Evolutionary conservation across 2,113 vertebrate species (phyloP).

Genomic region (Chaetops frenatus): DNA sequence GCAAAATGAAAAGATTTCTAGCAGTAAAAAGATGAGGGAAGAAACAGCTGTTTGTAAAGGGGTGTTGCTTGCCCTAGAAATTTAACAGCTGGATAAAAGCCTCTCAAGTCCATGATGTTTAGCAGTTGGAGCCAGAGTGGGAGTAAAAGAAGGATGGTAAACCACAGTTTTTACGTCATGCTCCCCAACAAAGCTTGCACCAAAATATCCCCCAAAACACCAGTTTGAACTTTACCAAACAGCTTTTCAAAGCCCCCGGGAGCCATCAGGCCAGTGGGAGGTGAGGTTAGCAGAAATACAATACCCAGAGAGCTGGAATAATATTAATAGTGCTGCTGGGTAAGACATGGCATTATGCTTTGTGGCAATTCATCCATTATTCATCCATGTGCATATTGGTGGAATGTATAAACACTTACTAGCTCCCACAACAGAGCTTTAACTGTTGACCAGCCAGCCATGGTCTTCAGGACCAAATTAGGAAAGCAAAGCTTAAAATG

Average conservation of each 20-base stretch:
- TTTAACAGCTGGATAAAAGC: neutral
- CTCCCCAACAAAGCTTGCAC: neutral
- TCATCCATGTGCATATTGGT: neutral
- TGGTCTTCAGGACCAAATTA: neutral
- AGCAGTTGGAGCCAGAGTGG: neutral
- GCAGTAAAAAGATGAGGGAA: neutral
- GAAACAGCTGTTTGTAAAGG: neutral
- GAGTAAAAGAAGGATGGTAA: neutral
- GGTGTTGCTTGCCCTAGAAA: neutral
- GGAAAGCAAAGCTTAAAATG: neutral
- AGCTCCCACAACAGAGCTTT: neutral
- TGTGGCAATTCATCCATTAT: neutral
- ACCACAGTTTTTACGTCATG: neutral
- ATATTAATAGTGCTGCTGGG: neutral
- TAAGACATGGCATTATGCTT: conserved; percentile 6
- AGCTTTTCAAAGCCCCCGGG: neutral
- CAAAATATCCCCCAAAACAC: neutral
- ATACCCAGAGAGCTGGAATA: conserved; percentile 2
- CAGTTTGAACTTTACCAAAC: neutral
- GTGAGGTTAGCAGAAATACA: conserved; percentile 12
- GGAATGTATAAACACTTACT: neutral
- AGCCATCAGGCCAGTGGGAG: neutral
- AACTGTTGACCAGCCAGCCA: neutral
- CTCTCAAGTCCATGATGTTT: neutral
- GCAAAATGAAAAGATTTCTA: neutral